Evolutionary conservation across 2,113 vertebrate genomes (phyloP).

Genomic region (Empidonax traillii): DNA sequence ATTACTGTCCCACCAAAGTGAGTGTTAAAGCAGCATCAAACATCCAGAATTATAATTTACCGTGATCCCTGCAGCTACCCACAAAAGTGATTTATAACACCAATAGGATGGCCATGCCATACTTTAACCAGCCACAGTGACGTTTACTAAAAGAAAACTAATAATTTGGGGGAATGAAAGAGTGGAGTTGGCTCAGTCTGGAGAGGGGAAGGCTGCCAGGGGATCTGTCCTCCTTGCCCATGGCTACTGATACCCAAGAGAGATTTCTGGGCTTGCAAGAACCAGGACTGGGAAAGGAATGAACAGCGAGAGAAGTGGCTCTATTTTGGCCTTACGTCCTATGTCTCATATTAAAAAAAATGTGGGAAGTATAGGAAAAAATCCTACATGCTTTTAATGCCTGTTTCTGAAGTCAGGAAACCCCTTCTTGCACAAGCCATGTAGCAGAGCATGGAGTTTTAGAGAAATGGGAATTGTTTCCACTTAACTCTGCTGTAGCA

Average conservation of each 20-base stretch:
- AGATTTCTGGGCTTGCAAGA: neutral
- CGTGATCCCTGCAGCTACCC: neutral
- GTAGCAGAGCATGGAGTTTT: neutral
- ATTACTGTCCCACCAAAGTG: neutral
- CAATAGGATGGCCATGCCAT: neutral
- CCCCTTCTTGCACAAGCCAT: too few species aligned
- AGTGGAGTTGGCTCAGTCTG: neutral
- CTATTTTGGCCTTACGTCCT: neutral
- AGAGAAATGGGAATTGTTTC: neutral
- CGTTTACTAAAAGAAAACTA: neutral
- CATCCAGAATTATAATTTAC: neutral
- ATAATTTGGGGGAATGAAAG: neutral
- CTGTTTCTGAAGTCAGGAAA: neutral
- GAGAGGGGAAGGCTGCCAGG: neutral
- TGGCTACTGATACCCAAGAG: rapidly evolving
- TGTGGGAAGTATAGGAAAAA: neutral
- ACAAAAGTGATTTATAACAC: neutral
- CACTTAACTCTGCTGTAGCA: neutral
- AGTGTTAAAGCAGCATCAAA: neutral
- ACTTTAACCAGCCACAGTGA: neutral
- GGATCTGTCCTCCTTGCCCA: neutral
- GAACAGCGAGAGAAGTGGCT: neutral
- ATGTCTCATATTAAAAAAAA: neutral
- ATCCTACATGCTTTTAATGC: neutral
- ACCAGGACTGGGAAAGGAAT: neutral